Percentiles rank a stretch among this genome's conserved stretches.
phyloP scores from a whole-genome alignment of 2,113 vertebrate species.

The Oenanthe oenanthe region DNA sequence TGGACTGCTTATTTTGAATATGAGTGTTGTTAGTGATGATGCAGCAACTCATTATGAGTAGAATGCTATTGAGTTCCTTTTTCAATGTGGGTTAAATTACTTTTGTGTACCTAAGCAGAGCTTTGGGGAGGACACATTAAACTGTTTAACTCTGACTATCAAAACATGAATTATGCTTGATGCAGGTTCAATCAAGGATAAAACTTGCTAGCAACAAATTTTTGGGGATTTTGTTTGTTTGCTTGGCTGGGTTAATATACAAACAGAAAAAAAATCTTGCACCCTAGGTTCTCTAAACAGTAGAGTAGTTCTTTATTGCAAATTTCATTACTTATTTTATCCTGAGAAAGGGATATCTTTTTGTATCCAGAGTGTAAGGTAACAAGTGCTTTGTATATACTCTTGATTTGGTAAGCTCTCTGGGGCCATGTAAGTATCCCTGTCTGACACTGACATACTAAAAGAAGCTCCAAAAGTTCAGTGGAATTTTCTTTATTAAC shows the following conservation, averaged over 20 bases:
- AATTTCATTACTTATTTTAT: background rate
- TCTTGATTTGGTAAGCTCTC: background rate
- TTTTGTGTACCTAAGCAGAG: background rate
- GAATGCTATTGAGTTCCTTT: background rate
- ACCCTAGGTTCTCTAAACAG: background rate
- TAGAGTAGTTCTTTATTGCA: background rate
- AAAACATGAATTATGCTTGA: background rate
- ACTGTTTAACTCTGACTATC: background rate
- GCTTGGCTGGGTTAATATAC: background rate
- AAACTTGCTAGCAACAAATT: background rate
- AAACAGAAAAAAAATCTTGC: background rate
- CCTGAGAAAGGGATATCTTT: background rate
- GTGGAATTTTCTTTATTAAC: background rate
- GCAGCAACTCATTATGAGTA: background rate
- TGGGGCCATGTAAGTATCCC: background rate
- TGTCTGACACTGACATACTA: background rate
- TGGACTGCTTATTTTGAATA: background rate
- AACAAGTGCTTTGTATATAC: background rate
- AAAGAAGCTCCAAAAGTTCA: background rate
- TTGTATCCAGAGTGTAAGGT: background rate
- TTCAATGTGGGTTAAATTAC: background rate
- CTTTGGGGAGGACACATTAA: background rate
- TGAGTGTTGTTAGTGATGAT: background rate
- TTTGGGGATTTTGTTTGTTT: no score
- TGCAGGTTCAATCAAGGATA: background rate